Evolutionary conservation across 37 sponge, comb jelly and placozoan species (phyloP).

Genomic region (Oscarella lobularis): DNA sequence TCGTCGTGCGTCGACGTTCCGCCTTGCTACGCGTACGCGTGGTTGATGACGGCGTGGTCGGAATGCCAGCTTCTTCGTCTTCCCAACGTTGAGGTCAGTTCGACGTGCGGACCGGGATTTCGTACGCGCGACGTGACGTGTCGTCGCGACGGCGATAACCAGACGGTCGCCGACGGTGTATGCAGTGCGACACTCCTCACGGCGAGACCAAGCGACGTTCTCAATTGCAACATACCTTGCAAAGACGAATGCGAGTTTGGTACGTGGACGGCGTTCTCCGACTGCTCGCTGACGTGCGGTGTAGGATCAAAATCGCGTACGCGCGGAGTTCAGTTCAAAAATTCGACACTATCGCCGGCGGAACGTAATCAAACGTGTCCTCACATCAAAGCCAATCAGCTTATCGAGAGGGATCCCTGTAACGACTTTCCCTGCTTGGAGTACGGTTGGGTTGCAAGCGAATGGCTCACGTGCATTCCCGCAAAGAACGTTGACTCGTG

Average conservation of each 20-base stretch:
- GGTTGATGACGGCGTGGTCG: not conserved
- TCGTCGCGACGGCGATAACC: constrained; percentile 2
- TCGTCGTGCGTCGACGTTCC: not conserved
- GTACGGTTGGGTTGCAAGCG: not conserved
- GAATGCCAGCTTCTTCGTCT: not conserved
- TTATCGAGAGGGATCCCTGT: not conserved
- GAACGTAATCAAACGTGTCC: not conserved
- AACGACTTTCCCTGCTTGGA: not conserved
- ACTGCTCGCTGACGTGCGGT: not conserved
- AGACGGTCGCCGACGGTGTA: not conserved
- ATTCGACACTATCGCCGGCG: too few relatives aligned
- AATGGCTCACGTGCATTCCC: not conserved
- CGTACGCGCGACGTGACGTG: not conserved
- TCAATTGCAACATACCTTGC: not conserved
- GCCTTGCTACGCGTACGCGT: constrained; percentile 1
- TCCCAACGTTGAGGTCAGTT: not conserved
- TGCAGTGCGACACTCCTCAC: not conserved
- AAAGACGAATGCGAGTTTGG: not conserved
- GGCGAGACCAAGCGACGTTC: not conserved
- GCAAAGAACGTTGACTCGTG: not conserved
- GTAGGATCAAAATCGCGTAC: too few relatives aligned
- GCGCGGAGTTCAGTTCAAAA: not conserved
- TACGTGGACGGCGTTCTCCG: not conserved
- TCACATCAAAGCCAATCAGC: not conserved
- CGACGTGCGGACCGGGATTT: not conserved